Evolutionary conservation across 2,797 vertebrate genomes (phyloP), one percentile per base, ranked within the genome.

Genomic region (Centroberyx gerrardi): DNA sequence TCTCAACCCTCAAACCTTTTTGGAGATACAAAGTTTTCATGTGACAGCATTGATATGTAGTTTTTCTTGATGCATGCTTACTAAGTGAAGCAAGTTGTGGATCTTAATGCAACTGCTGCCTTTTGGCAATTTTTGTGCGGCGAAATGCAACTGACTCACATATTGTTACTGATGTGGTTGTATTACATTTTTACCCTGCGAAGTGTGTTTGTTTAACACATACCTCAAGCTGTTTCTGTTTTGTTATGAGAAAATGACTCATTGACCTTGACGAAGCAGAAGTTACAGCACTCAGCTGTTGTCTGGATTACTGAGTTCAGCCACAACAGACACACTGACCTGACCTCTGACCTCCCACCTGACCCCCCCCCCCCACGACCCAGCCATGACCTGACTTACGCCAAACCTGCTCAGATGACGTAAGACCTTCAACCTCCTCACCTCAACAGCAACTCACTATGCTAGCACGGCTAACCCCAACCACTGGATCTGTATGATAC

Each of bases 251-350:
- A 15, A 67, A 70, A 64, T 3, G 1, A 38, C 46, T 51, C 18
- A 36, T 8, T 36, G 69, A 82, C 80, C 80, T 83, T 68, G 52
- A 58, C 0, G 36, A 40, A 48, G 68, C 65, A 61, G 71, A 1
- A 5, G 64, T 55, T 38, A 0, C 44, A 5, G 52, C 3, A 58
- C 74, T 85, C 90, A 90, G 88, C 90, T 93, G 92, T 78, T 46
- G 85, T 81, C 82, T 80, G 74, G 61, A 69, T 83, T 62, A 72
- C 65, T 3, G 69, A 76, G 28, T 8, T 62, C 66, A 49, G 70
- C 80, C 71, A 70, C 74, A 78, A 74, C 75, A 78, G 58, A 82
- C 18, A 62, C 77, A 54, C 83, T 72, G 79, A 74, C 70, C 73
- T 62, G 82, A 88, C 81, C 88, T 56, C 56, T 80, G 85, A 88